phyloP scores from a whole-genome alignment of 1,140 invertebrate genomes.

The Lordiphosa stackelbergi region DNA sequence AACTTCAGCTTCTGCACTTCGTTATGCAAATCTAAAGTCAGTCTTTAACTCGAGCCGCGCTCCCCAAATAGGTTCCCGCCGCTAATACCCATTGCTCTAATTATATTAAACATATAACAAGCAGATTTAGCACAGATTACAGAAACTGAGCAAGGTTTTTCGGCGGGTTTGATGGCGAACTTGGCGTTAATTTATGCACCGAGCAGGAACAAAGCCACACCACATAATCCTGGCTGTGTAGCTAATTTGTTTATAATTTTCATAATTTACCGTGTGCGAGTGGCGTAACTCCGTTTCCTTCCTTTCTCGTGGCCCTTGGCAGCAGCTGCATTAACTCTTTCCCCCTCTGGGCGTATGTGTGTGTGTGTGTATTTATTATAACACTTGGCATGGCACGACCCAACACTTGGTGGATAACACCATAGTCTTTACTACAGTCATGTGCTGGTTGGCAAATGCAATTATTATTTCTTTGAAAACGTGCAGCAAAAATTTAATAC shows the following conservation, averaged over 20 bases:
- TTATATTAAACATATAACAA: constrained; percentile 75
- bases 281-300: constrained; percentile 50
- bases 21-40: no score
- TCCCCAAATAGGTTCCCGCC: constrained; percentile 5
- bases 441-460: constrained; percentile 42
- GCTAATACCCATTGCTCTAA: constrained; percentile 61
- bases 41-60: background rate
- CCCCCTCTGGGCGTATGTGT: constrained; percentile 7
- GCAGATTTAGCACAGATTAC: constrained; percentile 69
- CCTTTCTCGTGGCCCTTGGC: constrained; percentile 15
- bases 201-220: constrained; percentile 52
- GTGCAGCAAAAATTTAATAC: constrained; percentile 25
- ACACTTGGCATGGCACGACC: constrained; percentile 39
- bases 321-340: constrained; percentile 28
- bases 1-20: no score
- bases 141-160: constrained; percentile 21
- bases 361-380: constrained; percentile 20
- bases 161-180: constrained; percentile 27
- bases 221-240: constrained; percentile 55
- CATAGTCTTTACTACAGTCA: constrained; percentile 32
- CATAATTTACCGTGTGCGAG: constrained; percentile 65
- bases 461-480: constrained; percentile 40
- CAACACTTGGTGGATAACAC: constrained; percentile 37
- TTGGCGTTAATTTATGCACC: constrained; percentile 64
- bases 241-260: constrained; percentile 75